Percentiles rank a stretch among this genome's conserved stretches.
Evolutionary conservation across 2,113 vertebrate species (phyloP).

Genomic region (Tyto alba): DNA sequence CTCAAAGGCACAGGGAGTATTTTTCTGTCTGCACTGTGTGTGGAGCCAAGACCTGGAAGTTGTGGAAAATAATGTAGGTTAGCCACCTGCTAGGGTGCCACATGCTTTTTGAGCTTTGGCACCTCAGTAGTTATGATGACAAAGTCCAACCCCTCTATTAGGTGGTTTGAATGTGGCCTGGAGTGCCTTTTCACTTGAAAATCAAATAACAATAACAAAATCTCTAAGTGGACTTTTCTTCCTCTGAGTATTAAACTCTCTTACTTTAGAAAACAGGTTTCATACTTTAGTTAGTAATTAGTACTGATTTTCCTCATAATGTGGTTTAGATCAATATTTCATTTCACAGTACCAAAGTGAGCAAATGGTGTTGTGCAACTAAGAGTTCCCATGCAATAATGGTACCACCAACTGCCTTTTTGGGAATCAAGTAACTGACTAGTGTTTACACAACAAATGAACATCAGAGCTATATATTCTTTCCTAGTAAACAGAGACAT

Average conservation of each 20-base stretch:
- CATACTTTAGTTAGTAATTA: background rate
- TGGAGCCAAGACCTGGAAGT: background rate
- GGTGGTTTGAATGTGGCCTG: background rate
- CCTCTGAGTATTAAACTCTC: background rate
- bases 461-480: background rate
- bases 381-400: background rate
- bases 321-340: background rate
- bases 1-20: background rate
- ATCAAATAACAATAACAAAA: background rate
- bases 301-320: background rate
- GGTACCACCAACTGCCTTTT: background rate
- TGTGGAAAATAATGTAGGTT: accelerated
- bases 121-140: background rate
- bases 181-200: background rate
- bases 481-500: constrained; percentile 16
- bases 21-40: background rate
- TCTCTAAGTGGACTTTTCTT: background rate
- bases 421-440: background rate
- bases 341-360: background rate
- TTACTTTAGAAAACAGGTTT: background rate
- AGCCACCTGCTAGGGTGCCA: background rate
- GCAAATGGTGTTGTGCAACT: background rate
- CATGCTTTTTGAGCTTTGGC: background rate
- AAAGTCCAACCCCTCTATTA: background rate
- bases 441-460: background rate